Evolutionary conservation across 2,113 vertebrate species (phyloP).

Genomic region (Poeciliopsis occidentalis): DNA sequence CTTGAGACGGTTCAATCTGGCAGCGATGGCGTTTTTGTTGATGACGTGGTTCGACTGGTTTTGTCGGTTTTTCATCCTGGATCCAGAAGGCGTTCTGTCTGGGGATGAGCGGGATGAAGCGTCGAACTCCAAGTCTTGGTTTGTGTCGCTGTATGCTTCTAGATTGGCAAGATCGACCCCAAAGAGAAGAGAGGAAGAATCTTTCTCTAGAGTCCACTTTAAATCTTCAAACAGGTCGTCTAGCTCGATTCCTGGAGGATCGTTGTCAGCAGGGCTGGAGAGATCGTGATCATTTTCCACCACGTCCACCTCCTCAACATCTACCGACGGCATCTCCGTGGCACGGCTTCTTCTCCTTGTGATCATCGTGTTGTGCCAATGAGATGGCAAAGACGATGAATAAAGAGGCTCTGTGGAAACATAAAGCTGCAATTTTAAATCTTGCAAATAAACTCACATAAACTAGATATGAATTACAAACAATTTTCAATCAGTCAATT

Average conservation of each 20-base stretch:
- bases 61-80: slow-evolving; percentile 43
- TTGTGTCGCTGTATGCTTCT: background rate
- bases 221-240: slow-evolving; percentile 75
- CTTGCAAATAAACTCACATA: background rate
- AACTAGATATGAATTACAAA: background rate
- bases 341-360: slow-evolving; percentile 78
- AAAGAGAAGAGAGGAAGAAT: slow-evolving; percentile 45
- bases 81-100: slow-evolving; percentile 21
- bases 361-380: slow-evolving; percentile 66
- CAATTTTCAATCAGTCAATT: background rate
- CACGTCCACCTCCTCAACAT: slow-evolving; percentile 39
- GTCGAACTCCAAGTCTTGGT: slow-evolving; percentile 37
- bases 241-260: slow-evolving; percentile 60
- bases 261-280: slow-evolving; percentile 38
- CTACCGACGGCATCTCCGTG: slow-evolving; percentile 22
- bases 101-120: slow-evolving; percentile 42
- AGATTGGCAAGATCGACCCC: slow-evolving; percentile 50
- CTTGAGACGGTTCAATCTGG: slow-evolving; percentile 90
- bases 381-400: background rate
- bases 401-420: slow-evolving; percentile 22
- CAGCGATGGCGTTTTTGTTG: slow-evolving; percentile 88
- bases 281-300: slow-evolving; percentile 37
- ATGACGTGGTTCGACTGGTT: slow-evolving; percentile 51
- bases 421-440: background rate
- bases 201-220: slow-evolving; percentile 70